Conservation (phyloP, 2,888 invertebrate species). For the Pimpla rufipes region DNA sequence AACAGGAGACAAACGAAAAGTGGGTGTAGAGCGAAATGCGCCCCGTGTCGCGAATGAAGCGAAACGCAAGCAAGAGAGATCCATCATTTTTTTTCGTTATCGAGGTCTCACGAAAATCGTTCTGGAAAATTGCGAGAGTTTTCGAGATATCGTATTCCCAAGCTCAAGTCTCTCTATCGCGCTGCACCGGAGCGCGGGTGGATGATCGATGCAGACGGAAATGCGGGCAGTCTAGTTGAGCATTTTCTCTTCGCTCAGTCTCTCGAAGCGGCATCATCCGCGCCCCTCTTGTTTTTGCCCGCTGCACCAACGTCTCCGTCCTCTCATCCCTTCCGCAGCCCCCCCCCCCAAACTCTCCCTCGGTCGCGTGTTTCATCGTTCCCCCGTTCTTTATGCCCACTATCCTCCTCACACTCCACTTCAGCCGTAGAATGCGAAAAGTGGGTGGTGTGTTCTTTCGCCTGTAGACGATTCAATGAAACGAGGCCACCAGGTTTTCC, state of each 20-base stretch:
- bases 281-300: conserved; percentile 29
- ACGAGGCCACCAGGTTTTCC: conserved; percentile 39
- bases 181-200: too few relatives aligned
- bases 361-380: conserved; percentile 11
- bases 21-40: too few relatives aligned
- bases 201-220: conserved; percentile 55
- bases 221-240: conserved; percentile 43
- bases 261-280: conserved; percentile 28
- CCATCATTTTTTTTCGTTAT: too few relatives aligned
- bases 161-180: too few relatives aligned
- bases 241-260: conserved; percentile 28
- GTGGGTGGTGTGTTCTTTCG: conserved; percentile 34
- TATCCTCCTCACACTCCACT: conserved; percentile 36
- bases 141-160: too few relatives aligned
- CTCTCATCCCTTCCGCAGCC: background rate
- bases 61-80: too few relatives aligned
- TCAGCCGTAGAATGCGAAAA: conserved; percentile 42
- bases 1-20: too few relatives aligned
- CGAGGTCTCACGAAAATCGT: too few relatives aligned
- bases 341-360: conserved; percentile 2
- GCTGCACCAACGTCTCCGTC: background rate
- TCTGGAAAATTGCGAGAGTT: background rate
- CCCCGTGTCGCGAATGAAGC: too few relatives aligned
- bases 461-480: conserved; percentile 45
- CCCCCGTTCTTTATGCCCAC: conserved; percentile 2